Base-by-base conservation (phyloP, 2,113 vertebrate genomes). In the Epinephelus lanceolatus region DNA sequence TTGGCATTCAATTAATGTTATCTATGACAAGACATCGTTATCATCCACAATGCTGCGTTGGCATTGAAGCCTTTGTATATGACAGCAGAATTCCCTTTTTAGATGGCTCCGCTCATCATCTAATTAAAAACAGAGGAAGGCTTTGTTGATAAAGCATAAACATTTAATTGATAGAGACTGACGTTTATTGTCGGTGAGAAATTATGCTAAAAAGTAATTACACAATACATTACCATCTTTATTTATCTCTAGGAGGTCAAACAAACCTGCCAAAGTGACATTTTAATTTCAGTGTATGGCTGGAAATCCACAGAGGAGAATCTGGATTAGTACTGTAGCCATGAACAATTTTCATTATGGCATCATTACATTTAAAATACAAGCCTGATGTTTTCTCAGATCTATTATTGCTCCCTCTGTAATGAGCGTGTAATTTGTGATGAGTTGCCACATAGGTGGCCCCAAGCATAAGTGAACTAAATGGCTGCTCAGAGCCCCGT, bases 41-140 rank as follows among this genome's bases (percentile, higher is more conserved):
- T 62, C 82, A 74, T 75, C 56, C 42, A 63, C 62, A 47, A 59
- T 49, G 25, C 53, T 57, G 49, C 15, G 42, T 69, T 62, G 33
- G 55, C 72, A 80, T 17, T 81, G 68, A 71, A 67, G 45, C 69
- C 33, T 57, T 74, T 78, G 45, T 33, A 86, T 87, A 61, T 85
- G 63, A 78, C 52, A 76, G 56, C 81, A 65, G 11, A 62, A 23
- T 40, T 78, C 27, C 78, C 49, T 37, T 47, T 72, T 71, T 69
- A 60, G 52, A 79, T 33, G 52, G 42, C 25, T 76, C 60, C 66
- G 61, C 42, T 85, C 42, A 33, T 71, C 51, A 17, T 17, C 56
- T 89, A 78, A 85, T 88, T 90, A 86, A 83, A 86, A 84, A 78
- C 30, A 76, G 18, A 66, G 27, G 65, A 80, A 60, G 60, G 23